Evolutionary conservation across 2,113 vertebrate genomes (phyloP).

Genomic region (Gasterosteus nipponicus): DNA sequence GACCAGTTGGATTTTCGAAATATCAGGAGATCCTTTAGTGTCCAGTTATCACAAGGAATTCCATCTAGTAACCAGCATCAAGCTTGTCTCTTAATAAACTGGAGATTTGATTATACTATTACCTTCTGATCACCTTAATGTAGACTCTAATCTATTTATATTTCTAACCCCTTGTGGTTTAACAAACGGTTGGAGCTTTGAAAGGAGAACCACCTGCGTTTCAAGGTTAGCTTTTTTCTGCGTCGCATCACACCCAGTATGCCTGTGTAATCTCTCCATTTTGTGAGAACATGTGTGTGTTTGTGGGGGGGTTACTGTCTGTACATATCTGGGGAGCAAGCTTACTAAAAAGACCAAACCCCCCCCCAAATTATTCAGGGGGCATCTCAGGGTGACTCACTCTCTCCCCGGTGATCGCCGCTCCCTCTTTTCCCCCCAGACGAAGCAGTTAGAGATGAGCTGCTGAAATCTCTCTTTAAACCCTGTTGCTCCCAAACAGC

Average conservation of each 20-base stretch:
- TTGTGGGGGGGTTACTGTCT: background rate
- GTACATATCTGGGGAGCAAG: constrained; percentile 26
- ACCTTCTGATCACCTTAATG: background rate
- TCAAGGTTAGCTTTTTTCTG: constrained; percentile 12
- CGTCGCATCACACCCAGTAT: background rate
- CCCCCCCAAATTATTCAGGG: background rate
- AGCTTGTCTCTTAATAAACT: background rate
- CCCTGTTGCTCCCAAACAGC: background rate
- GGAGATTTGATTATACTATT: background rate
- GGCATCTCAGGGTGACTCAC: constrained; percentile 3
- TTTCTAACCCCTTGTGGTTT: background rate
- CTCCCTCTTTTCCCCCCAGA: constrained; percentile 21
- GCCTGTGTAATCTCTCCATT: background rate
- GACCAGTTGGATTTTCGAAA: background rate
- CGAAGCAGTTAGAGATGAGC: constrained; percentile 35
- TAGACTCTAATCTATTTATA: background rate
- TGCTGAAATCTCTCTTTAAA: constrained; percentile 26
- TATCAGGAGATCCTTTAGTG: background rate
- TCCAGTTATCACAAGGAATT: background rate
- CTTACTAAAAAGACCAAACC: constrained; percentile 33
- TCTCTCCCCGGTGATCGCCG: background rate
- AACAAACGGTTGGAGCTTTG: background rate
- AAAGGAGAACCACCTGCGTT: background rate
- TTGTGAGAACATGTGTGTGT: background rate
- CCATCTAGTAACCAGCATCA: background rate